Base-by-base conservation (phyloP, 2,888 invertebrate genomes). In the Lasioglossum figueresi region DNA sequence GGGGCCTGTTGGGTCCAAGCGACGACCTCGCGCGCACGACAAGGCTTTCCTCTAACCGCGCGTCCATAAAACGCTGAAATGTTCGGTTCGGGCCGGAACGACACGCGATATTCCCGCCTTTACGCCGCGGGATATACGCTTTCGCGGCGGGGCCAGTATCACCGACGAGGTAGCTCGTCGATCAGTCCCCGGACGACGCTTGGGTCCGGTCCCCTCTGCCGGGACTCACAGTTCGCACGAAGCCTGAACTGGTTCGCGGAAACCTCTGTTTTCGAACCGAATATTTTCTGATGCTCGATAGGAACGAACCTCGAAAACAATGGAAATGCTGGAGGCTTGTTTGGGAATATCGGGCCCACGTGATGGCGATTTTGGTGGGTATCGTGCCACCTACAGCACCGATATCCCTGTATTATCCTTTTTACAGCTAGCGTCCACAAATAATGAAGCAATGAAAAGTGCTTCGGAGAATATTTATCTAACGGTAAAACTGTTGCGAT, bases 31-130 rank as follows among this genome's bases (percentile, higher is more conserved):
- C 71, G 73, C 56, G 75, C 76, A 34, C 37, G 68, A 66, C 86
- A 76, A 76, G 59, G 83, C 86, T 77, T 81, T 80, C 82, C 82
- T 82, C 80, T 34, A 34, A 83, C 80, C 82, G 85, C 88, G 91
- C 88, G 90, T 88, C 90, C 91, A 93, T 93, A 93, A 93, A 93
- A 93, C 92, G 91, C 91, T 93, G 85, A 93, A 92, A 93, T 91
- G 91, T 91, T 90, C 88, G 78, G 56, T 27, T 56, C 59, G 66
- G 86, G 80, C 88, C 83, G 84, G 86, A 87, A 86, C 86, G 90
- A 91, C 91, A 90, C 91, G 91, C 90, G 90, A 92, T 92, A 92
- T 88, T 89, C 88, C 77, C 76, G 78, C 85, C 77, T 80, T 80
- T 79, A 70, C 79, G 88, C 86, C 85, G 70, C 84, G 76, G 83